Base-by-base conservation (phyloP, 2,797 vertebrate genomes). In the Taeniopygia guttata region DNA sequence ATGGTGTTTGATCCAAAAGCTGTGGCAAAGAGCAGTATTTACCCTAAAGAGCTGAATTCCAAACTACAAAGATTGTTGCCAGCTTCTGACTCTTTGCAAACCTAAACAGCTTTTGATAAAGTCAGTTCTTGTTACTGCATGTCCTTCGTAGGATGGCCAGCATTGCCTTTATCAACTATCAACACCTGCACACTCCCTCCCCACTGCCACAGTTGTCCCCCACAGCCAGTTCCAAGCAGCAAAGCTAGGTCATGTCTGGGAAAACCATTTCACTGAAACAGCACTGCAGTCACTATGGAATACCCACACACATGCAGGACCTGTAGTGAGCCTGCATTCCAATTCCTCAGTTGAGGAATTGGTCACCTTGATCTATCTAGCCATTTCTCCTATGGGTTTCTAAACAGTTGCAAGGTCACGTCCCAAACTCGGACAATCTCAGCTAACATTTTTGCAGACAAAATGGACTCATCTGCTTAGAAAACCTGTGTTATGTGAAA, bases 321-420 rank as follows among this genome's bases (percentile, higher is more conserved):
- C 38, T 5, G 0, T 4, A 48, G 49, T 12, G 17, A 77, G 16
- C 43, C 38, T 59, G 64, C 40, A 14, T 5, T 63, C 15, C 23
- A 23, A 22, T 36, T 34, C 29, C n/a, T 49, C 29, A 4, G 1
- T 2, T 38, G 36, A 38, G 36, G 36, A 38, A 38, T 11, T 38
- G 36, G 11, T 38, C 42, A 20, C 5, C 4, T 51, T 9, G 15
- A 11, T 19, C 45, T 0, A 11, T 19, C 45, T 0, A 2, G 23
- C 8, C 22, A 26, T 10, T 40, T 25, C 38, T 78, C 40, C 55
- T 30, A 7, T 2, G 3, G 1, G 2, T 54, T 60, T 77, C 60
- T 72, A 27, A 64, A 13, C 2, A 1, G 13, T 20, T 54, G 30
- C 11, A 49, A 88, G 9, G 11, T 38, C 42, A 32, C 25, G 14